Conservation (phyloP, 2,113 vertebrate species). For the Ailurus styani region DNA sequence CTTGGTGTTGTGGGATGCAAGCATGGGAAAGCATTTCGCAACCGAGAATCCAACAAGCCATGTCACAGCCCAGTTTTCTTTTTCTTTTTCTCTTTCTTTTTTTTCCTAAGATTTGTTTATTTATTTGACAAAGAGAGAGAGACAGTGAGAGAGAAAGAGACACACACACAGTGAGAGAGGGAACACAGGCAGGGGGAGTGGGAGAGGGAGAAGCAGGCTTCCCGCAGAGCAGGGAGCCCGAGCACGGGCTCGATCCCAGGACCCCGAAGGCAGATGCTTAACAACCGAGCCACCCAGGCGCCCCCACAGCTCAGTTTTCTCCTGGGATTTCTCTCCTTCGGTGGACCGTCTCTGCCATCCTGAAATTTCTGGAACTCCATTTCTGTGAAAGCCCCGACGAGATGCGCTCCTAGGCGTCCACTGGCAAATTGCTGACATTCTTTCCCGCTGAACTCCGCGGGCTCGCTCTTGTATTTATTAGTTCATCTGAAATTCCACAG, state of each 20-base stretch:
- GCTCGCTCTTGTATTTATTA: constrained; percentile 57
- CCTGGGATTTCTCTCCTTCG: background rate
- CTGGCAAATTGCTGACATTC: constrained; percentile 67
- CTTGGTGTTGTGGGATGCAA: background rate
- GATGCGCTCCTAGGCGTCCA: constrained; percentile 49
- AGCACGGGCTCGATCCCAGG: no score
- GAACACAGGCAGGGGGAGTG: no score
- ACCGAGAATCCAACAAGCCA: background rate
- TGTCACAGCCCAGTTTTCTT: background rate
- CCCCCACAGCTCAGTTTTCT: background rate
- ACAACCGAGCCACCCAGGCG: no score
- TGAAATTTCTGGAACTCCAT: background rate
- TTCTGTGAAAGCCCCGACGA: constrained; percentile 19
- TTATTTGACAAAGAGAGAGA: no score
- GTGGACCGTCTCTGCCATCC: background rate
- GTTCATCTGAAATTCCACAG: constrained; percentile 69
- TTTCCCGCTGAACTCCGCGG: constrained; percentile 65
- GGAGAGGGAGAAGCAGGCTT: no score
- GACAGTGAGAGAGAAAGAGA: no score
- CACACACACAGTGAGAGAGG: no score
- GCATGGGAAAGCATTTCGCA: background rate
- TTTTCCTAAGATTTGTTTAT: no score
- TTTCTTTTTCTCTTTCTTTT: no score
- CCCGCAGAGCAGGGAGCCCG: no score
- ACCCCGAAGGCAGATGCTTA: no score